Base-by-base conservation (phyloP, 1,140 invertebrate species). In the Helicoverpa zea region DNA sequence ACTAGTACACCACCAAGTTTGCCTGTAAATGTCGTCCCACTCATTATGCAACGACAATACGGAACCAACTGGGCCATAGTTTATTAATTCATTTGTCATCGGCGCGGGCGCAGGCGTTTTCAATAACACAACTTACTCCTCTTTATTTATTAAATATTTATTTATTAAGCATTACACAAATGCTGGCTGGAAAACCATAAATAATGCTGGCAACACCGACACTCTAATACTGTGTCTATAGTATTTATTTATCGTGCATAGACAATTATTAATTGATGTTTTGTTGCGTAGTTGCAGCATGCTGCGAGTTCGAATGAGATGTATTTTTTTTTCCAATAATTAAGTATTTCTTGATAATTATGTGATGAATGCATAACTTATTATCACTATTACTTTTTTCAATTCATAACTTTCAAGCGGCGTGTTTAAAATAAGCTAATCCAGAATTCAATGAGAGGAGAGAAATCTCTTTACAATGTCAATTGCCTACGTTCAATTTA, bases 11-110 rank as follows among this genome's bases (percentile, higher is more conserved):
- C 35, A 43, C 35, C 35, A 43, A 43, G 35, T 43, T 5, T 43
- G 35, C 61, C 30, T 16, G 61, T 43, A 64, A 29, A 58, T 9
- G 18, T 59, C 58, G 58, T 59, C 18, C 63, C 14, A 64, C 63
- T 47, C 35, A 47, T 68, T 52, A 70, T 52, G 66, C 66, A 70
- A 70, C 66, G 5, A 14, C 52, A 43, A 18, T 74, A 74, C 47
- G 29, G 30, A 63, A 51, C n/a, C 18, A 59, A 75, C 9, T 52
- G 10, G 29, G 43, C 30, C 54, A 78, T 66, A 64, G 59, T 78
- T 56, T 66, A 83, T 80, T 79, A 81, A 85, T 81, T 83, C 79
- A 83, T 85, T 83, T 85, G 81, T 83, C 84, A 83, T 81, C 73
- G 61, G 29, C 47, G 29, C 66, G 59, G 30, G 79, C 64, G 70